phyloP scores from a whole-genome alignment of 2,888 invertebrate species.

The Marasmarcha lunaedactyla region DNA sequence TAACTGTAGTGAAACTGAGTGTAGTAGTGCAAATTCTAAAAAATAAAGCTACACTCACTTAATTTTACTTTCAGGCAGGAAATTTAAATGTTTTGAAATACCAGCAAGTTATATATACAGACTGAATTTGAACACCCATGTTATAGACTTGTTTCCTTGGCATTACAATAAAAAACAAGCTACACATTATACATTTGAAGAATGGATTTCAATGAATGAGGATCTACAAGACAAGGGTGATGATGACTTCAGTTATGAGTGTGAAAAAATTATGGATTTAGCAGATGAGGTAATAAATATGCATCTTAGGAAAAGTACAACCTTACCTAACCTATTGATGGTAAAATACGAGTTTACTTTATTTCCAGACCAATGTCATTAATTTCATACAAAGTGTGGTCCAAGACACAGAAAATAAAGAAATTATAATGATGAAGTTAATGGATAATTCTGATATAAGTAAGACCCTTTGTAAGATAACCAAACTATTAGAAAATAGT shows the following conservation, averaged over 20 bases:
- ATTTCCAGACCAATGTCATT: neutral
- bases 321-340: neutral
- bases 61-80: conserved; percentile 44
- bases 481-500: conserved; percentile 67
- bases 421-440: conserved; percentile 42
- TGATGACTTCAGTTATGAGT: conserved; percentile 33
- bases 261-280: conserved; percentile 19
- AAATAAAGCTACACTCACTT: no score
- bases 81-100: conserved; percentile 67
- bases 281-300: conserved; percentile 21
- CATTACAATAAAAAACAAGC: conserved; percentile 23
- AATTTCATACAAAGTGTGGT: conserved; percentile 28
- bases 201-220: conserved; percentile 35
- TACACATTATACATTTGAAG: conserved; percentile 19
- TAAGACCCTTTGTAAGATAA: conserved; percentile 52
- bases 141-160: conserved; percentile 40
- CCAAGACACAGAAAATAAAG: conserved; percentile 25
- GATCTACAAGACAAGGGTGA: conserved; percentile 29
- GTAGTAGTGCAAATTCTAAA: no score
- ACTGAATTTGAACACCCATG: conserved; percentile 41
- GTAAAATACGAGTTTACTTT: neutral
- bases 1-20: no score
- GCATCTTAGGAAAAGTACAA: neutral
- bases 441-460: conserved; percentile 37
- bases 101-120: conserved; percentile 74